Percentiles rank a stretch among this genome's conserved stretches.
phyloP scores from a whole-genome alignment of 1,140 invertebrate species.

The Atopsyche davidsoni region DNA sequence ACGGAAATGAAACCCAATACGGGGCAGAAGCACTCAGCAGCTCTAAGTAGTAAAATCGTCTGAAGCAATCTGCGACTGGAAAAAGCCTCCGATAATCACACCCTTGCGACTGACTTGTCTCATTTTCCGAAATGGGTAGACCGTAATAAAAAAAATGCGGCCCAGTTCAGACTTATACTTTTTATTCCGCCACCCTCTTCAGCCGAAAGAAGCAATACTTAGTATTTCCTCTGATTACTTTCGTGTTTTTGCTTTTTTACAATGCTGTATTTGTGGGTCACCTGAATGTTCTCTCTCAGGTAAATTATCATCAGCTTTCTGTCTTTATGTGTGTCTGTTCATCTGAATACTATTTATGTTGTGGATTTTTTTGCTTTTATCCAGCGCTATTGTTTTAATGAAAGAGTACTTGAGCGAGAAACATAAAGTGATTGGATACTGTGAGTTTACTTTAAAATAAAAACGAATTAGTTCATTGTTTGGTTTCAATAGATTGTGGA shows the following conservation, averaged over 20 bases:
- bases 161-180: slow-evolving; percentile 15
- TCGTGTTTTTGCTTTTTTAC: slow-evolving; percentile 5
- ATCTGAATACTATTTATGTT: no score
- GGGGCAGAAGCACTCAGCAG: not conserved
- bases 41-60: not conserved
- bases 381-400: no score
- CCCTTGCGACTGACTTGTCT: not conserved
- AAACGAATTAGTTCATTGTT: no score
- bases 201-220: slow-evolving; percentile 12
- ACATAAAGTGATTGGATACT: no score
- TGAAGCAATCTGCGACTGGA: not conserved
- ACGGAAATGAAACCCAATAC: not conserved
- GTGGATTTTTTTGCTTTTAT: no score
- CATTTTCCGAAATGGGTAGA: slow-evolving; percentile 1
- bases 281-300: slow-evolving; percentile 8
- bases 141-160: slow-evolving; percentile 14
- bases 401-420: no score
- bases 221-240: slow-evolving; percentile 23
- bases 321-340: slow-evolving; percentile 1
- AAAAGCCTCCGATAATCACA: slow-evolving; percentile 11
- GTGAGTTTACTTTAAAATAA: no score
- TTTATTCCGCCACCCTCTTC: slow-evolving; percentile 1
- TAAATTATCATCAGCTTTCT: slow-evolving; percentile 16
- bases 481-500: no score
- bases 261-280: slow-evolving; percentile 15